Conservation (phyloP, 2,113 vertebrate species). For the Leucoraja erinaceus region DNA sequence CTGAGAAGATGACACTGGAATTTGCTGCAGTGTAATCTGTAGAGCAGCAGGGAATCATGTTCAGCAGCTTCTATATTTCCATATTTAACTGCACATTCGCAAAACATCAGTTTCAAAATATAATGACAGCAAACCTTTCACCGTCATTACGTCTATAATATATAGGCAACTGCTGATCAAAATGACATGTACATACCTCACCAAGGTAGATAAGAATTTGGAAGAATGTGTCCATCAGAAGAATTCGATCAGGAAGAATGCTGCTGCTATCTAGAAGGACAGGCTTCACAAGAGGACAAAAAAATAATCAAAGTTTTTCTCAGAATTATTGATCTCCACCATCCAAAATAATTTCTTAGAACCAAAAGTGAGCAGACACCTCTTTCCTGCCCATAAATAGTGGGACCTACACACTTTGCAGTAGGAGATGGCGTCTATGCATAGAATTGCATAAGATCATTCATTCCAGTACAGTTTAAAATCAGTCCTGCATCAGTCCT, state of each 20-base stretch:
- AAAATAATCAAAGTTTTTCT: background rate
- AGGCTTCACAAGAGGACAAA: slow-evolving; percentile 59
- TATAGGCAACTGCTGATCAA: background rate
- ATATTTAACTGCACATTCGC: too few relatives aligned
- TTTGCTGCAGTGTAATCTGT: too few relatives aligned
- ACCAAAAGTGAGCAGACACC: too few relatives aligned
- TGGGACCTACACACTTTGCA: background rate
- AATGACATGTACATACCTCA: slow-evolving; percentile 67
- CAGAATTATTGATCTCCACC: background rate
- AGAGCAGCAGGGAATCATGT: too few relatives aligned
- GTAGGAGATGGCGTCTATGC: background rate
- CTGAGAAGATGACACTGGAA: too few relatives aligned
- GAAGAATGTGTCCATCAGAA: slow-evolving; percentile 98
- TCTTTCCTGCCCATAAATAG: background rate
- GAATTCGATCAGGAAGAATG: slow-evolving; percentile 90
- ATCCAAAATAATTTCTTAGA: slow-evolving; percentile 13
- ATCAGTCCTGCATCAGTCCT: background rate
- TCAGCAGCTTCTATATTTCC: too few relatives aligned
- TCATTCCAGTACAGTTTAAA: background rate
- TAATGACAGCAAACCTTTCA: background rate
- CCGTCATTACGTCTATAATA: background rate
- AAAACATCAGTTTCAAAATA: too few relatives aligned
- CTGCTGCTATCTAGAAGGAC: slow-evolving; percentile 95
- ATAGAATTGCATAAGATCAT: background rate
- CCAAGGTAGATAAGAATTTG: slow-evolving; percentile 97